Evolutionary conservation across 2,113 vertebrate genomes (phyloP).

Genomic region (Eira barbara): DNA sequence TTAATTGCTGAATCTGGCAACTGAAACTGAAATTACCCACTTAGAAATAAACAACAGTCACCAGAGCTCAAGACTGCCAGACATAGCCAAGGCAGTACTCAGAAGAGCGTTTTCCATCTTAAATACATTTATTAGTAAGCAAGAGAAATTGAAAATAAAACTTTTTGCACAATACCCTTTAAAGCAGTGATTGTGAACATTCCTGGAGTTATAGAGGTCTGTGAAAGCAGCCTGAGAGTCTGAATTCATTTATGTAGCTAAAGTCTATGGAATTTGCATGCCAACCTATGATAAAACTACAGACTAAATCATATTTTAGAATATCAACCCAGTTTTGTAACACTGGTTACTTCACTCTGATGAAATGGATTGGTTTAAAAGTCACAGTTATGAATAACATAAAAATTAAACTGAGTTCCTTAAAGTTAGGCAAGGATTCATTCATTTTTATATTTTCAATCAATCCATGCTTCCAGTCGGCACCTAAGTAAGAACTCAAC

Average conservation of each 20-base stretch:
- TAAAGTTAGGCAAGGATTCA: not conserved
- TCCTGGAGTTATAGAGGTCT: not conserved
- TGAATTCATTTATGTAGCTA: not conserved
- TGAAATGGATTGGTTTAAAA: not conserved
- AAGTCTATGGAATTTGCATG: not conserved
- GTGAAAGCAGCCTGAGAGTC: not conserved
- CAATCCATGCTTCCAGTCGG: not conserved
- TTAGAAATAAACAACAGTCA: not conserved
- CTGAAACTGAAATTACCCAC: not conserved
- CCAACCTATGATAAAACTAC: not conserved
- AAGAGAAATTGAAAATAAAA: not conserved
- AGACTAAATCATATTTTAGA: not conserved
- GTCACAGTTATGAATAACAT: not conserved
- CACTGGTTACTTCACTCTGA: not conserved
- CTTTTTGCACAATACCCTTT: not conserved
- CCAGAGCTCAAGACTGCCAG: not conserved
- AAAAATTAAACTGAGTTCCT: not conserved
- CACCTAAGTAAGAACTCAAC: not conserved
- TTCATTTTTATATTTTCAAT: not conserved
- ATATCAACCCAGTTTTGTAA: not conserved
- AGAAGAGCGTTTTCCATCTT: not conserved
- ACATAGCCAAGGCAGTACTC: not conserved
- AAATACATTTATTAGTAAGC: conserved; percentile 8
- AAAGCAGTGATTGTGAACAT: not conserved
- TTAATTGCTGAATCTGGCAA: not conserved